Percentiles rank a stretch among this genome's conserved stretches.
These are phyloP conservation scores for Drosophila lutescens DNA, from an alignment of 2,888 invertebrate genomes.

Conservation along the genomic window DNA sequence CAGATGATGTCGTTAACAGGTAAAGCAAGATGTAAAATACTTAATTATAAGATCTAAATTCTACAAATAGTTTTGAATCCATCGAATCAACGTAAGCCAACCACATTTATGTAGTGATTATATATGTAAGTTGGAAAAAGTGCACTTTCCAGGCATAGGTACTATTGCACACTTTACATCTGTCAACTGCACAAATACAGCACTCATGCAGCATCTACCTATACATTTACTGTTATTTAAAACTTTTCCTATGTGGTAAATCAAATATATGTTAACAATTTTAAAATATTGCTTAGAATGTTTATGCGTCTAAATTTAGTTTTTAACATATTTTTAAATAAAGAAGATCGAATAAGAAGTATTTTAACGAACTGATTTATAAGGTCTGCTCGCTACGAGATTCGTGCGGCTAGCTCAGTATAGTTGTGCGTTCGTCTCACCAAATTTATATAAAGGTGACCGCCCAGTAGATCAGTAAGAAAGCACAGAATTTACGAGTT, in stretches of 20 bases:
- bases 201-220: conserved; percentile 37
- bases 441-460: no score
- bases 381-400: no score
- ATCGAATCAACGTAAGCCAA: conserved; percentile 35
- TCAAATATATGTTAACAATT: conserved; percentile 33
- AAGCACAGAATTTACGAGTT: no score
- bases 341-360: conserved; percentile 57
- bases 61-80: conserved; percentile 45
- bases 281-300: conserved; percentile 30
- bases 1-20: conserved; percentile 32
- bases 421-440: no score
- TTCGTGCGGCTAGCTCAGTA: no score
- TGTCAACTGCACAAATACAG: conserved; percentile 15
- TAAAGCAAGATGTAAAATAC: conserved; percentile 53
- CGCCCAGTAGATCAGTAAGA: no score
- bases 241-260: conserved; percentile 68
- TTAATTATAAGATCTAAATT: background rate
- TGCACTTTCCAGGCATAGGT: conserved; percentile 18
- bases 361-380: no score
- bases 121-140: conserved; percentile 30
- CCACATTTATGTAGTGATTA: conserved; percentile 65
- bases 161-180: background rate
- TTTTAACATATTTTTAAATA: conserved; percentile 82
- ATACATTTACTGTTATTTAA: conserved; percentile 70
- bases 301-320: conserved; percentile 81